Conservation (phyloP, 2,797 vertebrate genomes). For the Galagoides demidoff region DNA sequence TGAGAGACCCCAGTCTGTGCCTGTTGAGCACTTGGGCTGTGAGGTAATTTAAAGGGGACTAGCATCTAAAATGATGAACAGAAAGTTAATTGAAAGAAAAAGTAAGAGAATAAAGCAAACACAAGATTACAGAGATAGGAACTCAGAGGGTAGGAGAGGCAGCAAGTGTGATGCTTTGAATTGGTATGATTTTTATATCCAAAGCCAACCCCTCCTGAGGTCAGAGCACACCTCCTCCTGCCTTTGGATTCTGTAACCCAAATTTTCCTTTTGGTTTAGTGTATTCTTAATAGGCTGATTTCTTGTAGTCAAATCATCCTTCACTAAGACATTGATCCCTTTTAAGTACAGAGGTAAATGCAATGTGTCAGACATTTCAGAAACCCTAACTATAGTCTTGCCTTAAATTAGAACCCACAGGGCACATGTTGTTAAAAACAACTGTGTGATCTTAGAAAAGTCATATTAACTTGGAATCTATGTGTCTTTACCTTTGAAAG, state of each 20-base stretch:
- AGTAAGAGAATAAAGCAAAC: not conserved
- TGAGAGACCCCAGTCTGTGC: not conserved
- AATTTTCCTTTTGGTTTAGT: not conserved
- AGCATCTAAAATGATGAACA: slow-evolving; percentile 2
- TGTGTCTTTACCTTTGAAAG: slow-evolving; percentile 43
- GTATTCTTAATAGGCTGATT: slow-evolving; percentile 19
- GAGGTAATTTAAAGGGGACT: not conserved
- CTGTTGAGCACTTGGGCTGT: not conserved
- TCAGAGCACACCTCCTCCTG: not conserved
- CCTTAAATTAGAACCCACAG: slow-evolving; percentile 21
- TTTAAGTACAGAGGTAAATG: not conserved
- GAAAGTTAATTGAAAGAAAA: not conserved
- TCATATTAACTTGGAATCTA: not conserved
- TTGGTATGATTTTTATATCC: not conserved
- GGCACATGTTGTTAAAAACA: not conserved
- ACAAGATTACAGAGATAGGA: not conserved
- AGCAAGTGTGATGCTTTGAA: not conserved
- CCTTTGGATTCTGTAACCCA: not conserved
- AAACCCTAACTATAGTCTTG: slow-evolving; percentile 33
- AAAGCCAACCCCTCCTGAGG: not conserved
- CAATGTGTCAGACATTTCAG: not conserved
- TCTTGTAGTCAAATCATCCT: not conserved
- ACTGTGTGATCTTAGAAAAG: not conserved
- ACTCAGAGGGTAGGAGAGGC: not conserved
- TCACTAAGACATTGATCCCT: not conserved